These are phyloP conservation scores for Vireo griseus DNA, from an alignment of 2,797 vertebrate species.

Conservation along the genomic window DNA sequence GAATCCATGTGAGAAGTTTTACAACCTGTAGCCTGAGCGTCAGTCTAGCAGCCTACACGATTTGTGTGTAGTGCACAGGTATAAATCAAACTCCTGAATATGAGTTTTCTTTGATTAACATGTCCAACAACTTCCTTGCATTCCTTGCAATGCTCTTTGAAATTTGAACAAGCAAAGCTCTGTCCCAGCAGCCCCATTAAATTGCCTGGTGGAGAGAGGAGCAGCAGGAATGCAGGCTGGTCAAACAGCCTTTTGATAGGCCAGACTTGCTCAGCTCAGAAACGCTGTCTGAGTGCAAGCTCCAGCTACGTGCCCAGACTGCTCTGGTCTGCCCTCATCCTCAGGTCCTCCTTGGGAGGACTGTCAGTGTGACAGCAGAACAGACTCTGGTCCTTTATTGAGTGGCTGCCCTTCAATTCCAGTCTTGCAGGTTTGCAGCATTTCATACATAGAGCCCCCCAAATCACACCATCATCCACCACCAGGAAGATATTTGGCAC, in stretches of 20 bases:
- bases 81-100: slow-evolving; percentile 33
- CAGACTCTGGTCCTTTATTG: neutral
- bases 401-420: neutral
- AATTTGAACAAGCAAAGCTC: slow-evolving; percentile 29
- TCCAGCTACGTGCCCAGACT: neutral
- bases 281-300: neutral
- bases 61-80: neutral
- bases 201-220: neutral
- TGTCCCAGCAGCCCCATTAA: slow-evolving; percentile 25
- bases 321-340: neutral
- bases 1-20: neutral
- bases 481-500: neutral
- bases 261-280: neutral
- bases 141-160: slow-evolving; percentile 36
- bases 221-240: slow-evolving; percentile 2
- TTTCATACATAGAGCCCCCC: neutral
- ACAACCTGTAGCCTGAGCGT: neutral
- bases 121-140: slow-evolving; percentile 32
- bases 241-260: slow-evolving; percentile 35
- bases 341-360: neutral
- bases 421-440: neutral
- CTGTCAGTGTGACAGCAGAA: neutral
- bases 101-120: slow-evolving; percentile 25
- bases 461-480: neutral
- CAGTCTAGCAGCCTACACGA: neutral